phyloP scores from a whole-genome alignment of 2,888 invertebrate genomes.

The Protophormia terraenovae region DNA sequence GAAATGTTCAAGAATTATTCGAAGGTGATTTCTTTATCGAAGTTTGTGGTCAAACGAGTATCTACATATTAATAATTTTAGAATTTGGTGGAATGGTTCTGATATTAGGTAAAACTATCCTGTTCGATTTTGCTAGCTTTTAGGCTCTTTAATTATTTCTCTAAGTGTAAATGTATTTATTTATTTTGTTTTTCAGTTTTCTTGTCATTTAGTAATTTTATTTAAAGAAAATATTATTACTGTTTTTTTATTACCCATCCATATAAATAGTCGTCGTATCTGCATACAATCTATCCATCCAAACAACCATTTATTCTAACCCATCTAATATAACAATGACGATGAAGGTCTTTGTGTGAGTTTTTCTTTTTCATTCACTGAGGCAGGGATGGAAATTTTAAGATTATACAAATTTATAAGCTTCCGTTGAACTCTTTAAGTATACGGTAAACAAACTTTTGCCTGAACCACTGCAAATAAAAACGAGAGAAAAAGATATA shows the following conservation, averaged over 20 bases:
- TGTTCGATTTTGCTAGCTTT: too few species aligned
- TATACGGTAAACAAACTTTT: too few species aligned
- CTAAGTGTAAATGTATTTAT: conserved; percentile 2
- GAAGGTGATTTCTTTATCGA: too few species aligned
- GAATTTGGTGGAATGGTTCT: too few species aligned
- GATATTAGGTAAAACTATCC: too few species aligned
- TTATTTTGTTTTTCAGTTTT: conserved; percentile 59
- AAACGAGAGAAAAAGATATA: too few species aligned
- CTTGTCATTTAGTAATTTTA: conserved; percentile 69
- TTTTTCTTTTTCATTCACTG: neutral
- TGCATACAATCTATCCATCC: conserved; percentile 15
- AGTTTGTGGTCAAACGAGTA: too few species aligned
- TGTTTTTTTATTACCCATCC: conserved; percentile 60
- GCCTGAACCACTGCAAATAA: too few species aligned
- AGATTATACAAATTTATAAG: too few species aligned
- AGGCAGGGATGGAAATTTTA: conserved; percentile 7
- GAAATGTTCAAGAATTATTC: too few species aligned
- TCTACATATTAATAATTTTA: too few species aligned
- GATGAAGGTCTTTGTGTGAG: conserved; percentile 20
- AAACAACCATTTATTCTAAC: neutral
- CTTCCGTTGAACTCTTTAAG: too few species aligned
- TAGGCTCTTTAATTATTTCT: neutral
- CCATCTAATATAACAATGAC: neutral
- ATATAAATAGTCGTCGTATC: conserved; percentile 22
- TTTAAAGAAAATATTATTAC: conserved; percentile 67